These are phyloP conservation scores for Pelosia muscerda DNA, from an alignment of 2,888 invertebrate genomes.

Conservation along the genomic window DNA sequence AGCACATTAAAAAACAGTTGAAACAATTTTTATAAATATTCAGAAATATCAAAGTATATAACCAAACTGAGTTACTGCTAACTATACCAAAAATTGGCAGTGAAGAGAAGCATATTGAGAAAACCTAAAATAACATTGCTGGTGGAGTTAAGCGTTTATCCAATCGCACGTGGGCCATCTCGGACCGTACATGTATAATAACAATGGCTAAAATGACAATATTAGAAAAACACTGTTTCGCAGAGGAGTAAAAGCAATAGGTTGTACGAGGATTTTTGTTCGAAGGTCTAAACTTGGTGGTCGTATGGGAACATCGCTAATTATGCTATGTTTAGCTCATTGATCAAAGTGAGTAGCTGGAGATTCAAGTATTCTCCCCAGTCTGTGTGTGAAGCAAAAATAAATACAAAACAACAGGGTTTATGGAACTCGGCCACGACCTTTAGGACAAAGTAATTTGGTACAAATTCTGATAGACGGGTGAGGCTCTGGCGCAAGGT, in stretches of 20 bases:
- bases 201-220: constrained; percentile 1
- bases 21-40: no score
- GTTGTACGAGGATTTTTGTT: no score
- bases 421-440: no score
- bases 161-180: constrained; percentile 4
- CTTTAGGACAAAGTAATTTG: no score
- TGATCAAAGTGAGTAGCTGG: not conserved
- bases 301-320: no score
- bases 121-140: constrained; percentile 2
- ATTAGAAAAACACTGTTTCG: not conserved
- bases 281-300: no score
- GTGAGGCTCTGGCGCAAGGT: no score
- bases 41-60: not conserved
- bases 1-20: no score
- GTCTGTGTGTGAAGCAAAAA: no score
- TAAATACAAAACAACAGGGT: no score
- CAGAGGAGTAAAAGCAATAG: not conserved
- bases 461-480: no score
- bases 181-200: not conserved
- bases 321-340: not conserved
- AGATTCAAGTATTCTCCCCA: not conserved
- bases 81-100: not conserved
- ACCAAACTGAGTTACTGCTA: not conserved
- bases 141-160: not conserved
- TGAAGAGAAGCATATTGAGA: not conserved